phyloP scores from a whole-genome alignment of 2,113 vertebrate genomes.

The Psilopsiagon aymara region DNA sequence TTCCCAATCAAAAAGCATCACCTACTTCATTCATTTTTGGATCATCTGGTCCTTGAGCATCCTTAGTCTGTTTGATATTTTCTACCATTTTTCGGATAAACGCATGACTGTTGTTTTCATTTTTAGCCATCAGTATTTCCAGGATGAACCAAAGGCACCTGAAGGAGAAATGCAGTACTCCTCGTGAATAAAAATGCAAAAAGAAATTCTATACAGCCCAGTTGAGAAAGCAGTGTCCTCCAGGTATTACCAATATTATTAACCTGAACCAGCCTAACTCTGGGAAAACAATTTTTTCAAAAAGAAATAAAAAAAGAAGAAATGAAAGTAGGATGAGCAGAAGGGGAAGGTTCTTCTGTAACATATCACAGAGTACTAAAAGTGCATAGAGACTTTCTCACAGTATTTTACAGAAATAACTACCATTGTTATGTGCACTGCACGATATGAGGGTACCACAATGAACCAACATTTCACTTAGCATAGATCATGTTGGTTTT shows the following conservation, averaged over 20 bases:
- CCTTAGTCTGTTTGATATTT: conserved; percentile 99
- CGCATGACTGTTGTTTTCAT: conserved; percentile 98
- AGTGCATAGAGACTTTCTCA: neutral
- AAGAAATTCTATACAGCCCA: neutral
- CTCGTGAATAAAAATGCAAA: neutral
- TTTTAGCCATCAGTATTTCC: conserved; percentile 98
- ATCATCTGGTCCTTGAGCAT: conserved; percentile 91
- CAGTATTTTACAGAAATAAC: neutral
- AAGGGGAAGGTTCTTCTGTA: neutral
- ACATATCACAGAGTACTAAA: neutral
- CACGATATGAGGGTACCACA: neutral
- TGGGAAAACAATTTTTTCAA: neutral
- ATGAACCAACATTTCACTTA: neutral
- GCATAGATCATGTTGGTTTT: neutral
- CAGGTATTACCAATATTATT: neutral
- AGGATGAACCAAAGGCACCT: conserved; percentile 98
- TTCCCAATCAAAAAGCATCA: conserved; percentile 3
- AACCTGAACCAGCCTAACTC: neutral
- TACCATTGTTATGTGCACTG: neutral
- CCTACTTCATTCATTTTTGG: conserved; percentile 95
- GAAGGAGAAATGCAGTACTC: neutral
- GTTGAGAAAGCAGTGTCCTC: neutral
- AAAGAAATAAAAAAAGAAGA: neutral
- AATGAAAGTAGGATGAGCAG: neutral
- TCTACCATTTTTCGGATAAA: conserved; percentile 99